Conservation (phyloP, 2,888 invertebrate genomes). For the Scaptomyza cyrtandrae region DNA sequence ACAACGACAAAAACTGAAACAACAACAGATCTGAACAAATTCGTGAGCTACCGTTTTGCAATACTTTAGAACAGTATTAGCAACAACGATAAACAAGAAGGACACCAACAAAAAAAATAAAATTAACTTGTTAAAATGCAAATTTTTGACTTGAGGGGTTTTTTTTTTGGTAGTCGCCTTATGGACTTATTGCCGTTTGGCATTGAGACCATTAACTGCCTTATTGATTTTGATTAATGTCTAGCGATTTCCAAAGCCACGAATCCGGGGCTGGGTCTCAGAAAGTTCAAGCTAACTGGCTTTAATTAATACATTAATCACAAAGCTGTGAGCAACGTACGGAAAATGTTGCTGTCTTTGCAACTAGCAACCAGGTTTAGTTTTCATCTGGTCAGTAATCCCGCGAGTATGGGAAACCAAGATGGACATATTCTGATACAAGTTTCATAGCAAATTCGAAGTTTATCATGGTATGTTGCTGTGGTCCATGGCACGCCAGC, state of each 20-base stretch:
- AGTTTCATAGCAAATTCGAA: constrained; percentile 78
- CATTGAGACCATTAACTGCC: constrained; percentile 64
- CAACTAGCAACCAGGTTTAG: constrained; percentile 53
- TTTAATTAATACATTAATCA: constrained; percentile 76
- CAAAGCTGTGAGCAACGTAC: constrained; percentile 24
- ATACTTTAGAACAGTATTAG: constrained; percentile 61
- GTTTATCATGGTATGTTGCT: constrained; percentile 70
- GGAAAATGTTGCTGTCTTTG: constrained; percentile 18
- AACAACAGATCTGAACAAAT: constrained; percentile 50
- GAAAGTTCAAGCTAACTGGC: constrained; percentile 62
- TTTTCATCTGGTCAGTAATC: constrained; percentile 57
- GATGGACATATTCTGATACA: constrained; percentile 80
- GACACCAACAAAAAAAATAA: constrained; percentile 58
- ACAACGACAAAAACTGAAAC: constrained; percentile 31
- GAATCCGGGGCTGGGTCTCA: constrained; percentile 61
- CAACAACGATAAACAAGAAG: constrained; percentile 30
- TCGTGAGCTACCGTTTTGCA: constrained; percentile 81
- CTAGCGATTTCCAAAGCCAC: constrained; percentile 67
- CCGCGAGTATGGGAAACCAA: constrained; percentile 56
- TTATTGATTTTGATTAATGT: constrained; percentile 80
- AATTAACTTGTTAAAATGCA: constrained; percentile 82
- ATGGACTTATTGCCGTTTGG: constrained; percentile 59
- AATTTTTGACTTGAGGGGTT: constrained; percentile 67
- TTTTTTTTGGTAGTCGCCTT: constrained; percentile 40
- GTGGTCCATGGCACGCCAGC: constrained; percentile 28